phyloP scores from a whole-genome alignment of 2,888 invertebrate genomes.

The Colostygia pectinataria region DNA sequence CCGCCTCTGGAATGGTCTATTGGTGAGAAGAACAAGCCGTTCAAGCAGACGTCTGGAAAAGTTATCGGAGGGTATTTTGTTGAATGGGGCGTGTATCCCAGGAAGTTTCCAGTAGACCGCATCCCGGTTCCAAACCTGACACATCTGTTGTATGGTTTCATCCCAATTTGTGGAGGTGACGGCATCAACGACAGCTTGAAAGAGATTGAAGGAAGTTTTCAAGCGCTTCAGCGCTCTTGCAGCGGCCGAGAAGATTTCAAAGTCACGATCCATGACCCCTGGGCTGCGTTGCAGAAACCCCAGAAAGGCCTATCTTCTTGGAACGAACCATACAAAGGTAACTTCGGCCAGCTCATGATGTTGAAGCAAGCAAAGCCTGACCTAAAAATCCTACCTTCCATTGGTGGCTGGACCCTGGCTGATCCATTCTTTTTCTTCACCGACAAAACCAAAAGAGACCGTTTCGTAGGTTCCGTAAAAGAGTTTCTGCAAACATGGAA shows the following conservation, averaged over 20 bases:
- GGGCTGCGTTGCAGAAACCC: slow-evolving; percentile 77
- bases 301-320: slow-evolving; percentile 74
- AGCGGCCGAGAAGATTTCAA: slow-evolving; percentile 77
- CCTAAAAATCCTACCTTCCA: slow-evolving; percentile 70
- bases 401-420: slow-evolving; percentile 77
- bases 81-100: slow-evolving; percentile 78
- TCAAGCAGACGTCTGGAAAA: slow-evolving; percentile 76
- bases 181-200: slow-evolving; percentile 79
- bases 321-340: slow-evolving; percentile 79
- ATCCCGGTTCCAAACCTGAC: slow-evolving; percentile 73
- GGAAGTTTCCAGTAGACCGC: slow-evolving; percentile 73
- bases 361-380: slow-evolving; percentile 75
- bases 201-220: slow-evolving; percentile 78
- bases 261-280: slow-evolving; percentile 76
- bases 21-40: slow-evolving; percentile 72
- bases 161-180: slow-evolving; percentile 77
- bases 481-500: slow-evolving; percentile 78
- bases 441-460: slow-evolving; percentile 64
- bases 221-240: slow-evolving; percentile 74
- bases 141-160: slow-evolving; percentile 75
- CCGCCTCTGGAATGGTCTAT: slow-evolving; percentile 68
- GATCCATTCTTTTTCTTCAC: slow-evolving; percentile 78
- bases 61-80: slow-evolving; percentile 76
- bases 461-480: slow-evolving; percentile 73
- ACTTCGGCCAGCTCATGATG: slow-evolving; percentile 77